Evolutionary conservation across 2,113 vertebrate species (phyloP), one percentile per base, ranked within the genome.

Genomic region (Lepidothrix coronata): DNA sequence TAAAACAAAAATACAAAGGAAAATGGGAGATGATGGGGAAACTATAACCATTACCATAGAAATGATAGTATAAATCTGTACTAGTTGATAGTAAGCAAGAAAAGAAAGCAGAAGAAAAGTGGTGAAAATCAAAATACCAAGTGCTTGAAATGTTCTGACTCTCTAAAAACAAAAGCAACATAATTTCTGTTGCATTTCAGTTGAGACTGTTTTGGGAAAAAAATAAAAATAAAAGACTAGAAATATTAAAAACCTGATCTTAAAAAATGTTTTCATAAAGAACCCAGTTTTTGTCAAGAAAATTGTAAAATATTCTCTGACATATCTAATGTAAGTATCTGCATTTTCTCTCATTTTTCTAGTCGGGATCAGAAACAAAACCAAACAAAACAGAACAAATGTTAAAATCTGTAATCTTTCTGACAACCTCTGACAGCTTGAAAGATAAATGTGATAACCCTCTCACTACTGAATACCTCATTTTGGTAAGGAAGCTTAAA

Each of bases 331-430:
- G 71, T 83, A 82, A 86, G 55, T 18, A 24, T 74, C 46, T 66
- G 24, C 0, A 0, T 93, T 92, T 93, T 85, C 57, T 84, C 73
- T 85, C 85, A 37, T 79, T 94, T 93, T 85, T 91, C 74, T 88
- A 70, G 57, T 85, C 66, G 88, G 84, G 62, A 95, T 93, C 88
- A 95, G 81, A 87, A 94, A 82, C 57, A 89, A 82, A 94, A 44
- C 58, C 62, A 88, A 91, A 76, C 84, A 73, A 89, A 95, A 95
- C 46, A 48, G 79, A 94, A 48, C 43, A 93, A 86, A 67, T 93
- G 39, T 86, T 96, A 80, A 95, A 93, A 90, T 74, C 67, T 88
- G 72, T 95, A 94, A 90, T 93, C 66, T 91, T 94, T 85, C 37
- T 83, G 89, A 91, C 91, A 97, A 52, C 9, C 27, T 83, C 91